Evolutionary conservation across 2,888 invertebrate species (phyloP).

Genomic region (Lepidocyrtinus sp.): DNA sequence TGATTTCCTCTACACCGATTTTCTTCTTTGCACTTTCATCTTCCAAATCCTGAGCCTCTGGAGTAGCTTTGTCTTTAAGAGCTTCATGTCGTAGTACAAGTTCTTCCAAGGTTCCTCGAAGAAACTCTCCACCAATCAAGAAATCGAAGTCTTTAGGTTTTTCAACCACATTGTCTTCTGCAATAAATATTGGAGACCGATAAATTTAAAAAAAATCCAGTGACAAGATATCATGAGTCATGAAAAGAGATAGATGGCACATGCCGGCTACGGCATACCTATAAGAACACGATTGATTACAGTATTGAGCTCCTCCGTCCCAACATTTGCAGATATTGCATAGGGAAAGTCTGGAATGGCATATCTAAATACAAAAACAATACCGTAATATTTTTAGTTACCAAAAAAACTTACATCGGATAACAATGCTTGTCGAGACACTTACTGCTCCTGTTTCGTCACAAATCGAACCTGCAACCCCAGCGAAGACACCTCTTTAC

Average conservation of each 20-base stretch:
- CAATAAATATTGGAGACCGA: constrained; percentile 31
- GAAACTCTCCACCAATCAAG: constrained; percentile 86
- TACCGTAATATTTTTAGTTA: background rate
- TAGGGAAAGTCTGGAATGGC: constrained; percentile 89
- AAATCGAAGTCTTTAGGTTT: constrained; percentile 84
- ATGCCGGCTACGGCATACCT: constrained; percentile 74
- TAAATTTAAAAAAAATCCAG: background rate
- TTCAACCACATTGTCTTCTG: constrained; percentile 68
- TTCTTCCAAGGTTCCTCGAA: constrained; percentile 81
- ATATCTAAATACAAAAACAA: constrained; percentile 77
- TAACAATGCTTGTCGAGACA: too few relatives aligned
- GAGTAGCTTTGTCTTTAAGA: constrained; percentile 75
- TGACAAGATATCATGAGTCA: too few relatives aligned
- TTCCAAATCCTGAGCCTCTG: constrained; percentile 3
- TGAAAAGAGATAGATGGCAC: too few relatives aligned
- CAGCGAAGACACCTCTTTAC: constrained; percentile 36
- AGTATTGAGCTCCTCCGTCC: constrained; percentile 81
- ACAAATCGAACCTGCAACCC: constrained; percentile 82
- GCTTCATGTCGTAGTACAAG: constrained; percentile 77
- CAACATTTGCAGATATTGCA: constrained; percentile 83
- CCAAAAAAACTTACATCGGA: too few relatives aligned
- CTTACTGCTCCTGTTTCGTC: constrained; percentile 87
- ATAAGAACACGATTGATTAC: constrained; percentile 85
- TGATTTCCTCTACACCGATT: constrained; percentile 85
- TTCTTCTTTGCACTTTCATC: constrained; percentile 20